Percentiles rank a stretch among this genome's conserved stretches.
phyloP scores from a whole-genome alignment of 2,888 invertebrate species.

The Heliconius cydno region DNA sequence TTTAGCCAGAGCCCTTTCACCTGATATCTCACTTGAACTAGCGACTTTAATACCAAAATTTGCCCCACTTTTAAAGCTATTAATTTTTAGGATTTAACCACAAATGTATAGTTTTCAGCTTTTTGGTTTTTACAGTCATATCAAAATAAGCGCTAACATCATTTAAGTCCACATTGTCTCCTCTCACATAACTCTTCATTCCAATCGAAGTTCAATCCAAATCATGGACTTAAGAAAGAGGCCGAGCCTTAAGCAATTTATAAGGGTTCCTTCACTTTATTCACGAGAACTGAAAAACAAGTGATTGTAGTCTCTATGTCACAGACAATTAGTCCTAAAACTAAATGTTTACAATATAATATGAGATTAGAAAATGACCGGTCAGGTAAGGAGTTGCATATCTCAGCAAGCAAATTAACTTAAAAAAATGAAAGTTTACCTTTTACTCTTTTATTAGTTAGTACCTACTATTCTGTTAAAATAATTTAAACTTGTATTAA shows the following conservation, averaged over 20 bases:
- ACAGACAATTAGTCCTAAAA: not conserved
- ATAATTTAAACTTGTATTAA: too few relatives aligned
- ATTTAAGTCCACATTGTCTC: not conserved
- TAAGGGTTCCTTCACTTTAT: slow-evolving; percentile 31
- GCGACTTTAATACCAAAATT: too few relatives aligned
- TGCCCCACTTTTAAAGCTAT: too few relatives aligned
- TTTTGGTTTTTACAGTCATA: not conserved
- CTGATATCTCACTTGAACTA: too few relatives aligned
- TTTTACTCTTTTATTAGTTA: too few relatives aligned
- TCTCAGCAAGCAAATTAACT: slow-evolving; percentile 11
- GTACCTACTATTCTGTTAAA: not conserved
- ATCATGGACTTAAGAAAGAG: slow-evolving; percentile 26
- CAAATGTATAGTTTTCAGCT: too few relatives aligned
- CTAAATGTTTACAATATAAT: not conserved
- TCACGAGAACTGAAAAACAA: slow-evolving; percentile 27
- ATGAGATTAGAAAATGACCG: slow-evolving; percentile 15
- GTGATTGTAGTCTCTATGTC: not conserved
- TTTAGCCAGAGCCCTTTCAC: too few relatives aligned
- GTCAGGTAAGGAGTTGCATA: slow-evolving; percentile 10
- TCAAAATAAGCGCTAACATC: not conserved
- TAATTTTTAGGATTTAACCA: too few relatives aligned
- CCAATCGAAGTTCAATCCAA: slow-evolving; percentile 23
- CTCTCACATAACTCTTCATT: slow-evolving; percentile 30
- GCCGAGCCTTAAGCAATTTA: slow-evolving; percentile 30
- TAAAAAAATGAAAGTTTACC: not conserved